Base-by-base conservation (phyloP, 2,113 vertebrate genomes). In the Oreocharis arfaki region DNA sequence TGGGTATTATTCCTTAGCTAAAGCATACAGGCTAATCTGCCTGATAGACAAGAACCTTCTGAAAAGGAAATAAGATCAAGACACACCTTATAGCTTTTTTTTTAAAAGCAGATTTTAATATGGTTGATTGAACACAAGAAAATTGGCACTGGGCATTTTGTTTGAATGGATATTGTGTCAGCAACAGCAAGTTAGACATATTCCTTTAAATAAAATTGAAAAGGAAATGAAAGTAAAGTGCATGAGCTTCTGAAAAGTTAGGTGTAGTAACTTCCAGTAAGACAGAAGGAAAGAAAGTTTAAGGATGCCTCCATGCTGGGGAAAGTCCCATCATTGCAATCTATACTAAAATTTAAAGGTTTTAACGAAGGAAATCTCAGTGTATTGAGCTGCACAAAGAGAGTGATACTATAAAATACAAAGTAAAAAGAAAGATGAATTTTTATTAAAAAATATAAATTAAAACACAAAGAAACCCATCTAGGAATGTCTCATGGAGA, bases 1-100 rank as follows among this genome's bases (percentile, higher is more conserved):
- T 91, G 47, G 19, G 74, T 63, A 27, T 22, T 94, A 85, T 60
- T 95, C 68, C 89, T 90, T 83, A 97, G 91, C 37, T 96, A 76
- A 86, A 30, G 30, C 37, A 84, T 22, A 65, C 21, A 61, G 69
- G 53, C 70, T 87, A 91, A 95, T 82, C 80, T 80, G 94, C 80
- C 44, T 11, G 32, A 86, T 47, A 90, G 46, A 8, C 56, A 63
- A 70, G 57, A 89, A 90, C 85, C 46, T 84, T 53, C 84, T 78
- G 20, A 55, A 63, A 76, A 93, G 56, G 42, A 74, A 79, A 69
- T 52, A 82, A 76, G 28, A 77, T 32, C 57, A 73, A 87, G 55
- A 84, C 52, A 91, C 55, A 70, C 50, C 67, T 79, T 46, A 53
- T 53, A 93, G 35, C 1, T 30, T 47, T 37, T 6, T 37, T 30